Evolutionary conservation across 2,888 invertebrate genomes (phyloP).

Genomic region (Caenorhabditis japonica): DNA sequence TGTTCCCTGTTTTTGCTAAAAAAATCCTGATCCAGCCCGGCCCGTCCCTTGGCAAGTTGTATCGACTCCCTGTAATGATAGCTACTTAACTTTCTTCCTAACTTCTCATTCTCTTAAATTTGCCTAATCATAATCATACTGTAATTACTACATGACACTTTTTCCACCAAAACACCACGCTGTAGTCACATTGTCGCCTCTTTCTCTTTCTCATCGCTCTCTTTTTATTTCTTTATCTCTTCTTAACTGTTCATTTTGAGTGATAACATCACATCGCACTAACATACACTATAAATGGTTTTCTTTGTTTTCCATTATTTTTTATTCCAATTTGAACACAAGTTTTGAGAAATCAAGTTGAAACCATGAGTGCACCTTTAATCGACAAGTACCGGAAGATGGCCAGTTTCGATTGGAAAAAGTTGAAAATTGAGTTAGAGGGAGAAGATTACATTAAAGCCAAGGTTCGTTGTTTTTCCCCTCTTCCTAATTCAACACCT

Average conservation of each 20-base stretch:
- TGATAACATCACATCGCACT: constrained; percentile 20
- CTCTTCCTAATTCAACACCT: too few relatives aligned
- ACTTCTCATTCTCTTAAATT: constrained; percentile 5
- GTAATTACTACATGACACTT: constrained; percentile 6
- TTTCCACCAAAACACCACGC: constrained; percentile 35
- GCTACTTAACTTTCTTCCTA: too few relatives aligned
- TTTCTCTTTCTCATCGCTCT: constrained; percentile 17
- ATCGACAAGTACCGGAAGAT: constrained; percentile 52
- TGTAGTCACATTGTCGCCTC: constrained; percentile 24
- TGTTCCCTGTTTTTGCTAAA: too few relatives aligned
- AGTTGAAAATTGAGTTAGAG: constrained; percentile 86
- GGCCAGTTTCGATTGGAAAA: constrained; percentile 90
- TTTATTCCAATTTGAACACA: not conserved
- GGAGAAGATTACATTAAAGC: constrained; percentile 85
- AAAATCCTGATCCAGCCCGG: too few relatives aligned
- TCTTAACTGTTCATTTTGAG: constrained; percentile 10
- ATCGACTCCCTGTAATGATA: too few relatives aligned
- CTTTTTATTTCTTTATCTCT: constrained; percentile 4
- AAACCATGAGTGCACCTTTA: constrained; percentile 48
- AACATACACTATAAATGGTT: constrained; percentile 5
- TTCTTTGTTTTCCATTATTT: not conserved
- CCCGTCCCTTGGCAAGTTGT: too few relatives aligned
- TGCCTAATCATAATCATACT: constrained; percentile 18
- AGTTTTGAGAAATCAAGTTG: too few relatives aligned
- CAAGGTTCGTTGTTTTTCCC: constrained; percentile 83